Evolutionary conservation across 2,888 invertebrate genomes (phyloP).

Genomic region (Quadriops clusia): DNA sequence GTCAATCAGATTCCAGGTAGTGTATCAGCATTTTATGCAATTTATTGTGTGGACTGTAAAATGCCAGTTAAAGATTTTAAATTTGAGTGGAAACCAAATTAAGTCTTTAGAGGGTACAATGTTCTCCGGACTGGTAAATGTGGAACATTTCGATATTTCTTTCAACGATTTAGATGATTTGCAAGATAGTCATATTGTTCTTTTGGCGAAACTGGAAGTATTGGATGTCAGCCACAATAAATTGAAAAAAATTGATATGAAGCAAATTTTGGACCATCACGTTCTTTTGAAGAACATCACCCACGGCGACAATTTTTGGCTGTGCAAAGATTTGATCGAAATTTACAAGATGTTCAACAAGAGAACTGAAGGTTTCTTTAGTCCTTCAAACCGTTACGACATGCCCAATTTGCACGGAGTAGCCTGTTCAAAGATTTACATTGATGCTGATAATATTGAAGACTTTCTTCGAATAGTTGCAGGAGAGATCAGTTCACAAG

Average conservation of each 20-base stretch:
- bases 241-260: constrained; percentile 6
- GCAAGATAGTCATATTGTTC: constrained; percentile 6
- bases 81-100: constrained; percentile 8
- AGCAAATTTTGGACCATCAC: constrained; percentile 8
- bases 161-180: constrained; percentile 9
- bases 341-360: constrained; percentile 12
- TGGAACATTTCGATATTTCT: constrained; percentile 9
- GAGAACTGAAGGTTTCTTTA: constrained; percentile 6
- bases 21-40: no score
- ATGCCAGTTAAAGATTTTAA: constrained; percentile 5
- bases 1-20: no score
- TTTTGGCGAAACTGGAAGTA: constrained; percentile 6
- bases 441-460: constrained; percentile 7
- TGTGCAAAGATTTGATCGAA: constrained; percentile 8
- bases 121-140: constrained; percentile 10
- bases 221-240: constrained; percentile 11
- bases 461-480: constrained; percentile 10
- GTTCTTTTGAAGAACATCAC: constrained; percentile 7
- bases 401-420: constrained; percentile 14
- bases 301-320: constrained; percentile 14
- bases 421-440: constrained; percentile 8
- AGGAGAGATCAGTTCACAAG: constrained; percentile 8
- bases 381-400: constrained; percentile 7
- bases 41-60: no score
- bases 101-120: constrained; percentile 3